Evolutionary conservation across 2,113 vertebrate species (phyloP).

Genomic region (Pituophis catenifer): DNA sequence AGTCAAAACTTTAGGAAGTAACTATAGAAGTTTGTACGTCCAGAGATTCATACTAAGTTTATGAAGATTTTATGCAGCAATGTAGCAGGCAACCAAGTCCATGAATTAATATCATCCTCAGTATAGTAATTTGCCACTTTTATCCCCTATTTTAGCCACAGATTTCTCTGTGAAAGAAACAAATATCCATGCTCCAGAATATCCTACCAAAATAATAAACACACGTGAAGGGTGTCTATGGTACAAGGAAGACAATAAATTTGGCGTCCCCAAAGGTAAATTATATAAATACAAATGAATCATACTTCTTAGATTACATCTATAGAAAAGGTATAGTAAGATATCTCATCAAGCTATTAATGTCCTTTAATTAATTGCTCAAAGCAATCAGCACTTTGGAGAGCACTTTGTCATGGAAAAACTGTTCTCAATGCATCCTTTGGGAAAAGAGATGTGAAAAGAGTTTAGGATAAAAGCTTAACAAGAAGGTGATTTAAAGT

Average conservation of each 20-base stretch:
- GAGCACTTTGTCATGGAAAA: background rate
- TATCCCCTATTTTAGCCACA: conserved; percentile 70
- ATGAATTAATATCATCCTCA: background rate
- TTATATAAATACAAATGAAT: background rate
- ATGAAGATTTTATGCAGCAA: background rate
- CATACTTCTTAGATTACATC: background rate
- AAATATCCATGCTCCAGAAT: conserved; percentile 75
- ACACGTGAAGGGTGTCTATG: conserved; percentile 78
- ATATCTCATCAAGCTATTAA: background rate
- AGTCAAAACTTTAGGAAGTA: background rate
- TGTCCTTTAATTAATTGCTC: background rate
- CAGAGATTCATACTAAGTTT: background rate
- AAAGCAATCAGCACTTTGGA: conserved; percentile 3
- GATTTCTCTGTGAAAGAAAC: conserved; percentile 83
- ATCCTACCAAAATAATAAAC: conserved; percentile 76
- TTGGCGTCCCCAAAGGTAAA: conserved; percentile 88
- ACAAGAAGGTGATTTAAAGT: background rate
- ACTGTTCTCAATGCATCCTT: background rate
- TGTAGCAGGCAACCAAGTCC: background rate
- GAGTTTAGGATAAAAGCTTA: background rate
- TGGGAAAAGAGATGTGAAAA: background rate
- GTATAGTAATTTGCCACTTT: background rate
- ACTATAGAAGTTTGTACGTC: background rate
- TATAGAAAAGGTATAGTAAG: background rate
- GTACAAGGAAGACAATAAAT: conserved; percentile 91